phyloP scores from a whole-genome alignment of 2,888 invertebrate genomes.

The Metopia argyrocephala region DNA sequence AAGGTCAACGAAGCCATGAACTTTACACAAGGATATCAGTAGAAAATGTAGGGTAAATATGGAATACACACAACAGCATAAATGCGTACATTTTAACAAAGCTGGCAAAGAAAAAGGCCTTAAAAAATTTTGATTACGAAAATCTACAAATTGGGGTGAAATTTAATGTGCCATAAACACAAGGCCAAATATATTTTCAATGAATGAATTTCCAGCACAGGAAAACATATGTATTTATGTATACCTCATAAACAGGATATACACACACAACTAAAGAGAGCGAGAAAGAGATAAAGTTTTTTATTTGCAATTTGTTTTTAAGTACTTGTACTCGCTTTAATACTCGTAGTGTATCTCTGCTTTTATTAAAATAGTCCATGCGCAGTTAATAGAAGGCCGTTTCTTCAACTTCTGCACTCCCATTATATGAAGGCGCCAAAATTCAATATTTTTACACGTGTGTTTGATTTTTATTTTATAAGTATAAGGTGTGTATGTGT shows the following conservation, averaged over 20 bases:
- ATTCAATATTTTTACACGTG: conserved; percentile 73
- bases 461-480: conserved; percentile 44
- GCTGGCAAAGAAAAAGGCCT: neutral
- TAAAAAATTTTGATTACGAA: neutral
- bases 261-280: neutral
- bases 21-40: conserved; percentile 63
- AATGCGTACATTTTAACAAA: neutral
- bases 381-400: conserved; percentile 30
- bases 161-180: neutral
- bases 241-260: neutral
- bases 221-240: too few species aligned
- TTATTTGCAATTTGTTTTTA: neutral
- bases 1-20: conserved; percentile 63
- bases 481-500: neutral
- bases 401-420: conserved; percentile 68
- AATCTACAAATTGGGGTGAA: neutral
- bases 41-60: conserved; percentile 59
- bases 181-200: conserved; percentile 9
- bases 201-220: conserved; percentile 10
- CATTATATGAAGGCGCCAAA: conserved; percentile 76
- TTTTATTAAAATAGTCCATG: conserved; percentile 36
- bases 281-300: neutral
- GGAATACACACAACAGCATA: neutral
- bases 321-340: too few species aligned
- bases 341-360: neutral